Percentiles rank a stretch among this genome's conserved stretches.
Evolutionary conservation across 2,888 invertebrate genomes (phyloP).

Genomic region (Peribatodes rhomboidaria): DNA sequence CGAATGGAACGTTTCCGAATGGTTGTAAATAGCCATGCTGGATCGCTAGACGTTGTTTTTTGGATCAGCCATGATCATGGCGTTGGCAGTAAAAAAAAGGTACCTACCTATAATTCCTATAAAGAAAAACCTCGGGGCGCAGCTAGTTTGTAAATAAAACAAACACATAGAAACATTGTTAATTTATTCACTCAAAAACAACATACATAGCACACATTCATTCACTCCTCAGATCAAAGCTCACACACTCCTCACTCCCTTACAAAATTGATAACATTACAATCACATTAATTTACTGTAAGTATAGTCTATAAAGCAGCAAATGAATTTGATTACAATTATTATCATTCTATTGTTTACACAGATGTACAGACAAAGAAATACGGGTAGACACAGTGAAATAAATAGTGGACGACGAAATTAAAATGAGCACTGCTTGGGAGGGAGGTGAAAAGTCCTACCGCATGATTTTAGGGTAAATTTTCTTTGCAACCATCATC

Average conservation of each 20-base stretch:
- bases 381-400: neutral
- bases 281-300: neutral
- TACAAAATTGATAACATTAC: slow-evolving; percentile 27
- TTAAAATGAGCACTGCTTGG: neutral
- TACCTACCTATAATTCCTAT: too few relatives aligned
- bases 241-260: slow-evolving; percentile 48
- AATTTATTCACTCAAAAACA: slow-evolving; percentile 66
- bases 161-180: slow-evolving; percentile 65
- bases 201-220: slow-evolving; percentile 50
- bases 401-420: slow-evolving; percentile 27
- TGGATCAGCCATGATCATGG: too few relatives aligned
- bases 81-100: too few relatives aligned
- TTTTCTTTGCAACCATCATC: slow-evolving; percentile 26
- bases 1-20: too few relatives aligned
- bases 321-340: neutral
- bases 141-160: slow-evolving; percentile 30
- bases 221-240: slow-evolving; percentile 63
- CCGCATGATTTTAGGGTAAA: neutral
- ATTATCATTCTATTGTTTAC: slow-evolving; percentile 23
- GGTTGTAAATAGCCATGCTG: too few relatives aligned
- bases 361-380: slow-evolving; percentile 21
- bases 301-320: too few relatives aligned
- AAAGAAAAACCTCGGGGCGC: too few relatives aligned
- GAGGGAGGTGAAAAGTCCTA: slow-evolving; percentile 18
- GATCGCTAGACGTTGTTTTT: too few relatives aligned